Conservation (phyloP, 2,888 invertebrate species). For the Parascotia fuliginaria region DNA sequence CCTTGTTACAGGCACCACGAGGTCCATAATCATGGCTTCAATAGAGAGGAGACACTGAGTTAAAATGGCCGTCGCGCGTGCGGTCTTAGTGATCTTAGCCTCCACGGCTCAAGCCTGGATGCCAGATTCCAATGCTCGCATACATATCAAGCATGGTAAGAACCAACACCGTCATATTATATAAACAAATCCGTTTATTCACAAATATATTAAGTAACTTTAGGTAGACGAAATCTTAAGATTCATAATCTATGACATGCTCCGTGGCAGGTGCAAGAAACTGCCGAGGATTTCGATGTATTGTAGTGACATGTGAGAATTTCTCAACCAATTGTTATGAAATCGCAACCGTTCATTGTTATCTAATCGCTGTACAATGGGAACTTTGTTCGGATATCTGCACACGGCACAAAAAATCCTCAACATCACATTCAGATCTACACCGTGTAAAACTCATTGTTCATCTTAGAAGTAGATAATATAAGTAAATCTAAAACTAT, state of each 20-base stretch:
- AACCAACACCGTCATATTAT: slow-evolving; percentile 11
- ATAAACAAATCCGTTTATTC: background rate
- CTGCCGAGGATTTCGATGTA: slow-evolving; percentile 37
- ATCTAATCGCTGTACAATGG: slow-evolving; percentile 71
- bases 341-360: slow-evolving; percentile 72
- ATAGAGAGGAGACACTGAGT: slow-evolving; percentile 70
- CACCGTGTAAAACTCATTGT: slow-evolving; percentile 18
- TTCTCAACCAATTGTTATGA: slow-evolving; percentile 73
- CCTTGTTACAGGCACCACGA: slow-evolving; percentile 67
- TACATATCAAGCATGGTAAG: slow-evolving; percentile 88
- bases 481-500: too few species aligned
- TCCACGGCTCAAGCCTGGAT: slow-evolving; percentile 89
- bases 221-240: slow-evolving; percentile 6
- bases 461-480: slow-evolving; percentile 1
- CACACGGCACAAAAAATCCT: slow-evolving; percentile 44
- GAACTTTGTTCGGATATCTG: slow-evolving; percentile 63
- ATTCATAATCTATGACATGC: slow-evolving; percentile 28
- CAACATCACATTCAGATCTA: slow-evolving; percentile 24
- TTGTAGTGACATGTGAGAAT: slow-evolving; percentile 71
- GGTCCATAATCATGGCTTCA: slow-evolving; percentile 69
- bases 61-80: slow-evolving; percentile 82
- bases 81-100: slow-evolving; percentile 84
- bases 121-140: slow-evolving; percentile 89
- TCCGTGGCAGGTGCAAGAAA: slow-evolving; percentile 56
- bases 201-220: too few species aligned